Conservation (phyloP, 2,888 invertebrate genomes). For the Phyto melanocephala region DNA sequence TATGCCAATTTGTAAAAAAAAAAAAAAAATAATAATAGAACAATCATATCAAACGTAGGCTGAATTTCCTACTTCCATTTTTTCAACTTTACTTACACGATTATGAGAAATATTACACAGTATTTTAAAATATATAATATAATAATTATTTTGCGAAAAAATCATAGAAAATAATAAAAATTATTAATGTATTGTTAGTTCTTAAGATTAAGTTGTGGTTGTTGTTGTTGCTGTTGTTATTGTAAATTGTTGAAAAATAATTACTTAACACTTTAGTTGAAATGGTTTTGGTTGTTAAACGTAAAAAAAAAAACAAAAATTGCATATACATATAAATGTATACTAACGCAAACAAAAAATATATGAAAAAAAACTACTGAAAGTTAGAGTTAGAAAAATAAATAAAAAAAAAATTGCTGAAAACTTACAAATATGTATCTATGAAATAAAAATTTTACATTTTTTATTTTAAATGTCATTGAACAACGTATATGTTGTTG, state of each 20-base stretch:
- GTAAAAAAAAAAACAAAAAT: conserved; percentile 5
- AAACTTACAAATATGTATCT: conserved; percentile 29
- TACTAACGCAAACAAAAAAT: neutral
- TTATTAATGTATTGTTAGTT: conserved; percentile 18
- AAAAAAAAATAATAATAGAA: conserved; percentile 3
- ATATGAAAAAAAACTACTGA: neutral
- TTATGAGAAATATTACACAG: conserved; percentile 63
- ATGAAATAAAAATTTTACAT: conserved; percentile 41
- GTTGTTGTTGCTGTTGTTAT: neutral
- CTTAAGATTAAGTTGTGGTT: neutral
- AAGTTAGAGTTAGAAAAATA: neutral
- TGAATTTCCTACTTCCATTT: neutral
- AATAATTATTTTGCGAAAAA: conserved; percentile 12
- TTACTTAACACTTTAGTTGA: conserved; percentile 31
- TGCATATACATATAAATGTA: neutral
- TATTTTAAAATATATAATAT: conserved; percentile 22
- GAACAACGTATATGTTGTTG: neutral
- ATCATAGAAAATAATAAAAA: conserved; percentile 8
- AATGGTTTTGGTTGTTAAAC: conserved; percentile 32
- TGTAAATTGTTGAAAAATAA: neutral
- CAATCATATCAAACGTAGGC: no score
- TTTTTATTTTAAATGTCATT: conserved; percentile 40
- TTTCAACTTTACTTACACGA: conserved; percentile 43
- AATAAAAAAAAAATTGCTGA: conserved; percentile 15
- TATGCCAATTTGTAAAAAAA: conserved; percentile 1